phyloP scores from a whole-genome alignment of 1,140 invertebrate genomes.

The Brachionus koreanus region DNA sequence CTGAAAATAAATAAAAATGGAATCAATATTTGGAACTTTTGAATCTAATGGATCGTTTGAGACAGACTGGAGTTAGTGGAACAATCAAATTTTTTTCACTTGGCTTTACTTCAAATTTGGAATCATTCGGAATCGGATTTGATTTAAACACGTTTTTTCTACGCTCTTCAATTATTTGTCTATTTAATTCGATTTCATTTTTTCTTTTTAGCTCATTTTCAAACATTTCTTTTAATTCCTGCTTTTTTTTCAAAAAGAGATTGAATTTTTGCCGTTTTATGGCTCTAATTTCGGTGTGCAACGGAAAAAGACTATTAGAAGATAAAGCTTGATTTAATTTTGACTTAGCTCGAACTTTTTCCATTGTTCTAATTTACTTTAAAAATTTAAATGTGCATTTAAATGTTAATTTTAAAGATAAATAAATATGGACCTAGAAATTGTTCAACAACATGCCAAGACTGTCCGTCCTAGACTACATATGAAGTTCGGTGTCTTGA shows the following conservation, averaged over 20 bases:
- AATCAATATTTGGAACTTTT: background rate
- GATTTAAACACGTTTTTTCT: background rate
- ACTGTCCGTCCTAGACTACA: too few species aligned
- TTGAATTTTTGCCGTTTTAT: background rate
- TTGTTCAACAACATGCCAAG: too few species aligned
- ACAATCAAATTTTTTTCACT: background rate
- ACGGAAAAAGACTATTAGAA: background rate
- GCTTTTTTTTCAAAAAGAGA: background rate
- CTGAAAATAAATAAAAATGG: too few species aligned
- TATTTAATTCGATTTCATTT: background rate
- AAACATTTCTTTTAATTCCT: background rate
- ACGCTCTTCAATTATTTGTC: background rate
- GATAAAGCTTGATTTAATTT: background rate
- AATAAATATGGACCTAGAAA: too few species aligned
- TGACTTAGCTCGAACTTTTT: background rate
- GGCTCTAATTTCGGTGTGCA: background rate
- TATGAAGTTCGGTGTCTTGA: too few species aligned
- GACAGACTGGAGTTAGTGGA: background rate
- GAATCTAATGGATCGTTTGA: background rate
- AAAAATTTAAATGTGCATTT: background rate
- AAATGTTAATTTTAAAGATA: too few species aligned
- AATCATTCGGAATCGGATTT: background rate
- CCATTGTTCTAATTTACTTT: background rate
- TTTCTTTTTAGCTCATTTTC: background rate
- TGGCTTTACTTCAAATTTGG: background rate